Base-by-base conservation (phyloP, 2,113 vertebrate species). In the Isichthys henryi region DNA sequence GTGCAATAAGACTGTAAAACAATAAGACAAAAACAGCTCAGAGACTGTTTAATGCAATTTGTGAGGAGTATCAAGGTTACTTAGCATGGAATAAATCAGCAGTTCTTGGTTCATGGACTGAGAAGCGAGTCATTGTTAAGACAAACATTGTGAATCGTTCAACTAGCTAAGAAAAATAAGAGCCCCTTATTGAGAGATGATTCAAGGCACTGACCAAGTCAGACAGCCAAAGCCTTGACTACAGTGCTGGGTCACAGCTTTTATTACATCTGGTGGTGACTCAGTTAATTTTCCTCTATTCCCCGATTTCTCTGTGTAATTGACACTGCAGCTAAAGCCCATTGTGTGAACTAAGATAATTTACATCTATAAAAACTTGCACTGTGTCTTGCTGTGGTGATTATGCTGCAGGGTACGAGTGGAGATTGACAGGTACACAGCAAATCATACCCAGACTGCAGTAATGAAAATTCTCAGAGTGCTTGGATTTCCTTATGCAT, bases 31-130 rank as follows among this genome's bases (percentile, higher is more conserved):
- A 77, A 39, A 39, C 43, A 31, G 77, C 77, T 15, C 13, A 15
- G n/a, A 49, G 19, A 19, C 50, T 84, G 13, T 62, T 89, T 53
- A 56, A 87, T 35, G 85, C 35, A 87, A 87, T 53, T 17, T 35
- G 27, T 50, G 27, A 53, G n/a, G 85, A 50, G 10, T 31, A 35
- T 84, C 27, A 53, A 17, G 50, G 27, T 87, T 87, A 53, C n/a
- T 56, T 52, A 87, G 8, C 50, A 53, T 87, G 85, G 53, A 88
- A 49, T 88, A 62, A 48, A 74, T 70, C 87, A 74, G 45, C 74
- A 80, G 48, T 53, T 52, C 27, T 53, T 86, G 23, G n/a, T 52
- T 31, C 82, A 45, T 48, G 23, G 45, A 85, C 46, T 49, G 43
- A 80, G 74, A 80, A 39, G 5, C 35, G 11, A 80, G 35, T 49